A percentile compares a stretch with the other conserved stretches of the same genome.
Conservation (phyloP, 2,888 invertebrate genomes). For the Harpagoxenus sublaevis region DNA sequence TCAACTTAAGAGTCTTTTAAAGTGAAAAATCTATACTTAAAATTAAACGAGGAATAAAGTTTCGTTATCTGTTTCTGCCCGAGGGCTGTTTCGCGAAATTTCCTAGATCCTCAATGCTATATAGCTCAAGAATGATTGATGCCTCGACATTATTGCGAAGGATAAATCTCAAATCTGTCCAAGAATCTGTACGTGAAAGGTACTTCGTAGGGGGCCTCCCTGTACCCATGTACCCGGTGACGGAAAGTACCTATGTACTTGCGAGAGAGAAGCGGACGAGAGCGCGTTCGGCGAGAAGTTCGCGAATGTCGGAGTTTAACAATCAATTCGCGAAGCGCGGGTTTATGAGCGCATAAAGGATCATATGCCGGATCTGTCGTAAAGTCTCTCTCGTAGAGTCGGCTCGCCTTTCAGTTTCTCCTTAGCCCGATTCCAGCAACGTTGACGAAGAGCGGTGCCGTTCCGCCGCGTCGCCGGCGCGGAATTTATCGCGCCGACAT, state of each 20-base stretch:
- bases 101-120: not conserved
- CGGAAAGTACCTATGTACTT: conserved; percentile 7
- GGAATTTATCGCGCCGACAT: conserved; percentile 66
- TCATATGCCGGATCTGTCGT: conserved; percentile 74
- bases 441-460: conserved; percentile 62
- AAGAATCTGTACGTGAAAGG: not conserved
- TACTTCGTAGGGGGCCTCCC: not conserved
- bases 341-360: conserved; percentile 75
- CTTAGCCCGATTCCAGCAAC: conserved; percentile 63
- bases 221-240: not conserved
- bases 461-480: conserved; percentile 44
- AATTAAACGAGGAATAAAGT: conserved; percentile 9
- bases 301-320: conserved; percentile 64
- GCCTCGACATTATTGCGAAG: conserved; percentile 19
- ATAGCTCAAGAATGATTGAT: conserved; percentile 12
- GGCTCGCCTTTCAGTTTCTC: conserved; percentile 49
- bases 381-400: conserved; percentile 63
- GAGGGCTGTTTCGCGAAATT: conserved; percentile 14
- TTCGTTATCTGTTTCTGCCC: not conserved
- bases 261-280: not conserved
- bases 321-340: conserved; percentile 68
- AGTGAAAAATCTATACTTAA: not conserved
- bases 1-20: conserved; percentile 9
- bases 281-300: conserved; percentile 39
- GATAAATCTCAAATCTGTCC: conserved; percentile 32